These are phyloP conservation scores for Pteropus rufus DNA, from an alignment of 2,797 vertebrate genomes.

Conservation along the genomic window DNA sequence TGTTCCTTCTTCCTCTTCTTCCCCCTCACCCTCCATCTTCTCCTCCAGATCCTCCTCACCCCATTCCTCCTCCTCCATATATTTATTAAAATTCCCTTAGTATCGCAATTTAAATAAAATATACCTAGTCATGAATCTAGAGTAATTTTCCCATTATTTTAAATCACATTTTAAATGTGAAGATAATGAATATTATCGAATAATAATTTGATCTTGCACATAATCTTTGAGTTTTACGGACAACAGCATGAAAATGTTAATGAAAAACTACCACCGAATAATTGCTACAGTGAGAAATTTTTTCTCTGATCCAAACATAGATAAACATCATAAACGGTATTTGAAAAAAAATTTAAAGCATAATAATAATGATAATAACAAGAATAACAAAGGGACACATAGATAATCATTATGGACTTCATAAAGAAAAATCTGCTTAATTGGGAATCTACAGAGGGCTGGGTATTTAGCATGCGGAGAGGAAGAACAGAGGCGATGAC, in stretches of 20 bases:
- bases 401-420: neutral
- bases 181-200: neutral
- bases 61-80: neutral
- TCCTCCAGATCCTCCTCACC: neutral
- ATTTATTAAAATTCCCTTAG: neutral
- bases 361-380: neutral
- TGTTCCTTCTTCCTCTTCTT: neutral
- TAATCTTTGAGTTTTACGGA: neutral
- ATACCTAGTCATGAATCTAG: neutral
- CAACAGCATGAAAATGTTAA: neutral
- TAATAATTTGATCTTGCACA: neutral
- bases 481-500: neutral
- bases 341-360: neutral
- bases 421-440: neutral
- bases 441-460: accelerated
- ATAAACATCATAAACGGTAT: neutral
- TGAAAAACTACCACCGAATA: neutral
- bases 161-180: neutral
- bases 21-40: neutral
- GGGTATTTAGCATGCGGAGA: neutral
- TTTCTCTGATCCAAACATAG: neutral
- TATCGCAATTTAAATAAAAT: neutral
- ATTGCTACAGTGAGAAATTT: neutral
- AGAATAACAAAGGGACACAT: neutral
- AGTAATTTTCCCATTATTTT: neutral